Base-by-base conservation (phyloP, 1,140 invertebrate genomes). In the Panagrolaimus sp. region DNA sequence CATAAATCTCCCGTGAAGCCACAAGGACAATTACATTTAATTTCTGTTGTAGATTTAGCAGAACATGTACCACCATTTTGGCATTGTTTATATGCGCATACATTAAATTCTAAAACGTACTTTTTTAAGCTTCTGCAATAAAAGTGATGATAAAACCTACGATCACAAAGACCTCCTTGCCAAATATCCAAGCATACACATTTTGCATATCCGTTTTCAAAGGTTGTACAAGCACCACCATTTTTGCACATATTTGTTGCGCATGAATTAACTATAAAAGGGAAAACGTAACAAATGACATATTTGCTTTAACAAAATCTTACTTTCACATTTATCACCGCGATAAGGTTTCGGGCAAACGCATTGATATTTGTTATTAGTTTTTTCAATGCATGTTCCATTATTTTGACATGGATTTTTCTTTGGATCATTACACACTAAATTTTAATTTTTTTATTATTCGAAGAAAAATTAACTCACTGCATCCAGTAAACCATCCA, bases 141-240 rank as follows among this genome's bases (percentile, higher is more conserved):
- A 57, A n/a, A 11, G 51, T n/a, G n/a, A 16, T 27, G 2, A 1
- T 3, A 14, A 2, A 14, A 48, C 47, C 20, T 57, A 57, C 51
- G 20, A 11, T 57, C 51, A 23, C 51, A 57, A 23, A 20, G 11
- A 0, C 27, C 3, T 9, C 51, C 51, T 9, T 20, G 13, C 51
- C 51, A 57, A 27, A 57, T 57, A 20, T 27, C 27, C n/a, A 57
- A 16, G 20, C 51, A 57, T 27, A n/a, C 8, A 57, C 51, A 57
- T 27, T 20, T 11, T 11, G 13, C 13, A 25, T 57, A 11, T 23
- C 51, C 51, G 0, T 57, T 27, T 5, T 20, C 11, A 57, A 11
- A 8, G 1, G 51, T 57, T 9, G 27, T 20, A 16, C 51, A 57
- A 16, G n/a, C 51, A 11, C 51, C 51, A 1, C 51, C 51, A 57